These are phyloP conservation scores for Nymphalis c-album DNA, from an alignment of 2,888 invertebrate species.

Conservation along the genomic window DNA sequence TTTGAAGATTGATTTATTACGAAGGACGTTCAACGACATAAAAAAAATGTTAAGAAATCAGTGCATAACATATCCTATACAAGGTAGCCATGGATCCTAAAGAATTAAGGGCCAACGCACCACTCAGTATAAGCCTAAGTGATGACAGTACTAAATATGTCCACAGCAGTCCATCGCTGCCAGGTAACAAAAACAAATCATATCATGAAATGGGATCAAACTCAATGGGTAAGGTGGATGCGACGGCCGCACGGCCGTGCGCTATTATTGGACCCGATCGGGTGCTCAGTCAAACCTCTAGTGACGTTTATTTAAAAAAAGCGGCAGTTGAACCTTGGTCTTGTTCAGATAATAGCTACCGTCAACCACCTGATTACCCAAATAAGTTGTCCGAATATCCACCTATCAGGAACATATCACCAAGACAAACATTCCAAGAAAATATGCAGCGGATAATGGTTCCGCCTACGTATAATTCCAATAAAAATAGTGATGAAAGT, in stretches of 20 bases:
- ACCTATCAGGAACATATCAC: slow-evolving; percentile 75
- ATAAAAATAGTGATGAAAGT: slow-evolving; percentile 62
- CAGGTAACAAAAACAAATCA: slow-evolving; percentile 63
- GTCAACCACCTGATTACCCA: slow-evolving; percentile 66
- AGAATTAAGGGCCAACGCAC: slow-evolving; percentile 65
- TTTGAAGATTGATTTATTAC: slow-evolving; percentile 44
- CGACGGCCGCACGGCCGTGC: slow-evolving; percentile 68
- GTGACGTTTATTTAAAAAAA: slow-evolving; percentile 63
- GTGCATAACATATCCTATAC: slow-evolving; percentile 48
- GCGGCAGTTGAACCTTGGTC: slow-evolving; percentile 62
- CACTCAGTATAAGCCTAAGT: slow-evolving; percentile 63
- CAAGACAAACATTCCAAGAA: slow-evolving; percentile 79
- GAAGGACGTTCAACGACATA: slow-evolving; percentile 38
- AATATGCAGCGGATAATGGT: slow-evolving; percentile 78
- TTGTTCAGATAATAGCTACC: slow-evolving; percentile 56
- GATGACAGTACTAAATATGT: slow-evolving; percentile 69
- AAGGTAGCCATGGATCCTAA: slow-evolving; percentile 74
- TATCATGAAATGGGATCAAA: slow-evolving; percentile 68
- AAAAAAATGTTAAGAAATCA: slow-evolving; percentile 62
- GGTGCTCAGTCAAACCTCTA: slow-evolving; percentile 59
- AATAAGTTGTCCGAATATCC: slow-evolving; percentile 62
- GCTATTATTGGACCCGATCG: slow-evolving; percentile 78
- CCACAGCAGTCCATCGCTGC: slow-evolving; percentile 55
- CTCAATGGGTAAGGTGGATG: slow-evolving; percentile 69
- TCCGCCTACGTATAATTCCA: slow-evolving; percentile 64